Evolutionary conservation across 2,113 vertebrate species (phyloP), one percentile per base, ranked within the genome.

Genomic region (Toxotes jaculatrix): DNA sequence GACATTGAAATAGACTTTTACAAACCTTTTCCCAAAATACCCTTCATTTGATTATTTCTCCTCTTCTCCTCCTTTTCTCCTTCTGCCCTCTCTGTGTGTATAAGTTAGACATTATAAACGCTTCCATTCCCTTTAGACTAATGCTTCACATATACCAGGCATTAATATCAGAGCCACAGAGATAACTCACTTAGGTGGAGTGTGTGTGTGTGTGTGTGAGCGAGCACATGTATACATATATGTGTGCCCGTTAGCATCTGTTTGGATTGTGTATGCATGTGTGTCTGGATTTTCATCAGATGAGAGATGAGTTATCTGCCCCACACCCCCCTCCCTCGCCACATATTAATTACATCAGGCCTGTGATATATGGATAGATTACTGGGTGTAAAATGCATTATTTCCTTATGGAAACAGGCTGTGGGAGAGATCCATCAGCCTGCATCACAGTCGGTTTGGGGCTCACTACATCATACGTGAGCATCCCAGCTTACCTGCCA

Each of bases 331-430:
- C 74, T 31, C 83, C 75, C 67, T 62, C n/a, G 19, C 76, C 43
- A 77, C 60, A 69, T 84, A 89, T 91, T 92, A 94, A 94, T 94
- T 88, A 83, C 80, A 91, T 93, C 83, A 90, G 68, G 61, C 68
- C 64, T 21, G 84, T 94, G 94, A 95, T 94, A 88, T 88, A 95
- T 94, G 92, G 88, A 86, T 86, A 90, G 90, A 94, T 95, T 92
- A 92, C 51, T 27, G 71, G 64, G 59, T 88, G 79, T 90, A 91
- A 92, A 93, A 90, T 36, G 27, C 72, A 93, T 93, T 91, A 92
- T 92, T 93, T 93, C 90, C 84, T 87, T 63, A 72, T 87, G 87
- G 88, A 87, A 90, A 81, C 80, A 65, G 73, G 76, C 53, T 67
- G 40, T 7, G 14, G 86, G 68, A 77, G 74, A 86, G 65, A 94